Conservation (phyloP, 2,888 invertebrate species). For the Molorchus minor region DNA sequence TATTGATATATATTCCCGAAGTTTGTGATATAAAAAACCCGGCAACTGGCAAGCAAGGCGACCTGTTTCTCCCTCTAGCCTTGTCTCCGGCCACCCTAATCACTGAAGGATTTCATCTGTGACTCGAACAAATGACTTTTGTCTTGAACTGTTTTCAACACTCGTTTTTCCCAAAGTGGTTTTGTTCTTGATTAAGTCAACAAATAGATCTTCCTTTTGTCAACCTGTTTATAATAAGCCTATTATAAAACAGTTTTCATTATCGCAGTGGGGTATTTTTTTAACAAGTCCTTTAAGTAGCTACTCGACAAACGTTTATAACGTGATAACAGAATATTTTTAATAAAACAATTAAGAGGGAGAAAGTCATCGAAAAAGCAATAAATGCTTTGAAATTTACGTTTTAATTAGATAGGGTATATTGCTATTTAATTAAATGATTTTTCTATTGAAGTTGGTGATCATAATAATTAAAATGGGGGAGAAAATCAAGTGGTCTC, state of each 20-base stretch:
- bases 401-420: slow-evolving; percentile 19
- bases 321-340: slow-evolving; percentile 15
- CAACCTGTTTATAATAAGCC: slow-evolving; percentile 15
- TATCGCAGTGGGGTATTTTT: no score
- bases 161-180: slow-evolving; percentile 18
- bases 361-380: slow-evolving; percentile 10
- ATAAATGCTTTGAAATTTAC: slow-evolving; percentile 20
- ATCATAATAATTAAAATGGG: slow-evolving; percentile 3
- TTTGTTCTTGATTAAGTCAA: slow-evolving; percentile 25
- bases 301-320: slow-evolving; percentile 11
- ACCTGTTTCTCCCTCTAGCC: slow-evolving; percentile 5
- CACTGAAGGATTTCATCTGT: slow-evolving; percentile 20
- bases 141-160: slow-evolving; percentile 22
- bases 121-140: slow-evolving; percentile 25
- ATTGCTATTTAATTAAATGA: slow-evolving; percentile 14
- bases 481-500: background rate
- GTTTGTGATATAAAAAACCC: slow-evolving; percentile 9
- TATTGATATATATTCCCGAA: slow-evolving; percentile 8
- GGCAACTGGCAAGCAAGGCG: background rate
- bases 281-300: no score
- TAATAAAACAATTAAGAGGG: slow-evolving; percentile 18
- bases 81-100: slow-evolving; percentile 21
- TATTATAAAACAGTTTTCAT: background rate
- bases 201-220: slow-evolving; percentile 17
- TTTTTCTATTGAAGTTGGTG: slow-evolving; percentile 6